A percentile compares a stretch with the other conserved stretches of the same genome.
These are phyloP conservation scores for Leptinotarsa texana DNA, from an alignment of 1,140 invertebrate genomes.

Conservation along the genomic window DNA sequence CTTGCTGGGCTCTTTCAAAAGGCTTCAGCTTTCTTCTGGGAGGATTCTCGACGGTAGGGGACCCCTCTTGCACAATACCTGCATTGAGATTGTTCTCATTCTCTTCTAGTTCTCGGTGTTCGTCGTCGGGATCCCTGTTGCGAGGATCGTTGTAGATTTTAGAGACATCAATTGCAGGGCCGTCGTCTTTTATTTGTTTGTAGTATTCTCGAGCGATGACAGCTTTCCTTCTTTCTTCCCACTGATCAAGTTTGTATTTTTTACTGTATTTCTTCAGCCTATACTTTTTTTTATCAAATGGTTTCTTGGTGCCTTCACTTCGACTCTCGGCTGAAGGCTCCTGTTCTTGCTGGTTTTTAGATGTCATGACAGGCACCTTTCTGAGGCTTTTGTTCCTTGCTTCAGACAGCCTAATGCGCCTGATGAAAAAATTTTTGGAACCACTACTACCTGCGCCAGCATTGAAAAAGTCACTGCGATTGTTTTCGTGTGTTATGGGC, in stretches of 20 bases:
- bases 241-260: constrained; percentile 68
- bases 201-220: constrained; percentile 60
- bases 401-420: neutral
- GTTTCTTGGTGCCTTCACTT: constrained; percentile 51
- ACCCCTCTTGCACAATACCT: constrained; percentile 13
- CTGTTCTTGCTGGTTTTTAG: neutral
- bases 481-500: constrained; percentile 19
- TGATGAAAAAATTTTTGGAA: constrained; percentile 16
- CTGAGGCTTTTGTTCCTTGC: neutral
- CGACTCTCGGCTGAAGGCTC: neutral
- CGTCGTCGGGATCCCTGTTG: constrained; percentile 27
- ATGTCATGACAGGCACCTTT: neutral
- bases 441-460: neutral
- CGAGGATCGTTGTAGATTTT: constrained; percentile 18
- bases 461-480: neutral
- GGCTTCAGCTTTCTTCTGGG: constrained; percentile 48
- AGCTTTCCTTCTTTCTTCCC: constrained; percentile 66
- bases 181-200: constrained; percentile 60
- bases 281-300: constrained; percentile 68
- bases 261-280: constrained; percentile 69
- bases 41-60: constrained; percentile 37
- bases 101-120: neutral
- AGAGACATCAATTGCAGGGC: constrained; percentile 28
- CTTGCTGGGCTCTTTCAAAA: constrained; percentile 61
- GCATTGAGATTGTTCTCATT: constrained; percentile 17